Evolutionary conservation across 2,113 vertebrate genomes (phyloP), one percentile per base, ranked within the genome.

Genomic region (Geococcyx californianus): DNA sequence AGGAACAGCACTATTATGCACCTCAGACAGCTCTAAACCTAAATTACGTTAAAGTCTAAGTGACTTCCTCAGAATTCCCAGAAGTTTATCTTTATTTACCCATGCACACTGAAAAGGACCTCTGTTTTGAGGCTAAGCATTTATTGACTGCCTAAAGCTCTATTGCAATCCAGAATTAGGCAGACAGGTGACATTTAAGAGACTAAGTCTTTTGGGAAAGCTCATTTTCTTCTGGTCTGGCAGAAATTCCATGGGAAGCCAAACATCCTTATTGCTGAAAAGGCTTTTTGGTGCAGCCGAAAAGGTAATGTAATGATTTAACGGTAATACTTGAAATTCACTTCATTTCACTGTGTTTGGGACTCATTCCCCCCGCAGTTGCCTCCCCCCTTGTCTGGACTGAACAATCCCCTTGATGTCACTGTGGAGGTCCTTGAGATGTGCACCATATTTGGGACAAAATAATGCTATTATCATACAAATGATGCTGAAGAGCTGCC

Each of bases 401-500:
- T 66, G 88, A 96, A 96, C 90, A 96, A 97, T 95, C 60, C 68
- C 64, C 16, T 1, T 72, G 72, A 90, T 92, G 79, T 86, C 68
- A 60, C 95, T 94, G 29, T 58, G 89, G 89, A 90, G 95, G 84
- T 95, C 95, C 94, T 84, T 87, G 93, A 84, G 89, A 96, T 77
- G 63, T 87, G 84, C 49, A 80, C 87, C 84, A 94, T 93, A 90
- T 94, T 94, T 94, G 54, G 81, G 13, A 87, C 84, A 89, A 93
- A 94, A 92, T 70, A 95, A 94, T 60, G 76, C 93, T 76, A 95
- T 96, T 90, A 79, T 96, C 81, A 95, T 93, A 92, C 92, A 96
- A 95, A 96, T 96, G 21, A 96, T 74, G 82, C 83, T 76, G 79
- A 95, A 94, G 96, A 78, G 88, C 82, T 93, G 90, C 73, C 84